Conservation (phyloP, 1,140 invertebrate genomes). For the Cecropterus lyciades region DNA sequence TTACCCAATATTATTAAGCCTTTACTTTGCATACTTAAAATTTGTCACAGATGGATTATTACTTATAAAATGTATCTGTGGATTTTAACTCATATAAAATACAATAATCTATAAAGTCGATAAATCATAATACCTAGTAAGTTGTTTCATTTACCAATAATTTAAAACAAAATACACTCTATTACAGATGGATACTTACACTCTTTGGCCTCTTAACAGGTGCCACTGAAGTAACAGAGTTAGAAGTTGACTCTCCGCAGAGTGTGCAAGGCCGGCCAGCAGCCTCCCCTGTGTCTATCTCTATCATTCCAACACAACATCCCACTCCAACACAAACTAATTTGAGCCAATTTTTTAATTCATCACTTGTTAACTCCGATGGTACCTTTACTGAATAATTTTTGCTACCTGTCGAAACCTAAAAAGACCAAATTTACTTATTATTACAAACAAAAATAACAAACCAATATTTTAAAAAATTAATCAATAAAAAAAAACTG, state of each 20-base stretch:
- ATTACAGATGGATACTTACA: conserved; percentile 55
- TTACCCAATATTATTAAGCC: too few species aligned
- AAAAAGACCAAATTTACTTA: conserved; percentile 42
- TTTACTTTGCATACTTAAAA: too few species aligned
- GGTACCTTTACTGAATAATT: conserved; percentile 79
- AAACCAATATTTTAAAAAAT: too few species aligned
- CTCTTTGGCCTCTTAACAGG: conserved; percentile 63
- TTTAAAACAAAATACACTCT: background rate
- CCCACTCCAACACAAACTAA: conserved; percentile 69
- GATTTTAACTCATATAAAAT: too few species aligned
- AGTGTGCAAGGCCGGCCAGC: conserved; percentile 65
- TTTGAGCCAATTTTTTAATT: conserved; percentile 79
- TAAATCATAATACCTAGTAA: too few species aligned
- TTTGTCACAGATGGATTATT: too few species aligned
- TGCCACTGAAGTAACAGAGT: conserved; percentile 60
- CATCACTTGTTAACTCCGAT: conserved; percentile 66
- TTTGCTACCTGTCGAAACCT: conserved; percentile 73
- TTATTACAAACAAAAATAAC: too few species aligned
- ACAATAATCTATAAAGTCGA: too few species aligned
- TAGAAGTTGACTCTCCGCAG: conserved; percentile 76
- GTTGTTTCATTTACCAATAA: too few species aligned
- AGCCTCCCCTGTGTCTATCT: conserved; percentile 71
- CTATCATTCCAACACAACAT: conserved; percentile 76
- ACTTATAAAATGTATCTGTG: too few species aligned
- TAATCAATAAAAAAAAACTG: too few species aligned